These are phyloP conservation scores for Myotis davidii DNA, from an alignment of 2,113 vertebrate species.

Conservation along the genomic window DNA sequence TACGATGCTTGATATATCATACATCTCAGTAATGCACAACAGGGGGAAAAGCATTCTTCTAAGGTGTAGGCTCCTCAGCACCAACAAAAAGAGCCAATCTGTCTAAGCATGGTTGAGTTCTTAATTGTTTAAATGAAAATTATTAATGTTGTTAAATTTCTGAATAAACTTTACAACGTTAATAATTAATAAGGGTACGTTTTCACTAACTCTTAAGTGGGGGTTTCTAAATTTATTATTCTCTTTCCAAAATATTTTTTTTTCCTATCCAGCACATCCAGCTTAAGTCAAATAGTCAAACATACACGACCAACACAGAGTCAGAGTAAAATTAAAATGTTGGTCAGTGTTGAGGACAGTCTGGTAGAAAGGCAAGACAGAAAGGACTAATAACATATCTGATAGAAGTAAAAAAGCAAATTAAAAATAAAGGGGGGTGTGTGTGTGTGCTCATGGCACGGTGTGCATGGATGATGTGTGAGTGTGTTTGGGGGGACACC, in stretches of 20 bases:
- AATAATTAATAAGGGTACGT: background rate
- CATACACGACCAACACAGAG: background rate
- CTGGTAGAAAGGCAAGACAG: background rate
- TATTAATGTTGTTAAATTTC: background rate
- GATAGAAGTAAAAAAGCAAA: conserved; percentile 15
- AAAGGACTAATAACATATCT: background rate
- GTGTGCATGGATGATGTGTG: background rate
- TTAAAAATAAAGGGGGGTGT: background rate
- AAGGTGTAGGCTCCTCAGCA: background rate
- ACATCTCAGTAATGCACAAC: background rate
- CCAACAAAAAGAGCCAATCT: background rate
- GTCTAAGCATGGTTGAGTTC: background rate
- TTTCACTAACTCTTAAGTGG: background rate
- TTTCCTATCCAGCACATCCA: background rate
- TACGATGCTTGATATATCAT: background rate
- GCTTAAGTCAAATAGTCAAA: background rate
- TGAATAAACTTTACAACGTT: background rate
- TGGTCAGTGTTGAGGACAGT: background rate
- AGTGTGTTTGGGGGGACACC: background rate
- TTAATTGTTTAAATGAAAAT: conserved; percentile 26
- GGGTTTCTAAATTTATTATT: conserved; percentile 4
- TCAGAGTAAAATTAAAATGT: conserved; percentile 4
- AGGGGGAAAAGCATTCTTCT: background rate
- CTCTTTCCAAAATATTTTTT: conserved; percentile 10
- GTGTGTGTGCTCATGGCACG: background rate